Evolutionary conservation across 2,888 invertebrate genomes (phyloP).

Genomic region (Dynastes grantii): DNA sequence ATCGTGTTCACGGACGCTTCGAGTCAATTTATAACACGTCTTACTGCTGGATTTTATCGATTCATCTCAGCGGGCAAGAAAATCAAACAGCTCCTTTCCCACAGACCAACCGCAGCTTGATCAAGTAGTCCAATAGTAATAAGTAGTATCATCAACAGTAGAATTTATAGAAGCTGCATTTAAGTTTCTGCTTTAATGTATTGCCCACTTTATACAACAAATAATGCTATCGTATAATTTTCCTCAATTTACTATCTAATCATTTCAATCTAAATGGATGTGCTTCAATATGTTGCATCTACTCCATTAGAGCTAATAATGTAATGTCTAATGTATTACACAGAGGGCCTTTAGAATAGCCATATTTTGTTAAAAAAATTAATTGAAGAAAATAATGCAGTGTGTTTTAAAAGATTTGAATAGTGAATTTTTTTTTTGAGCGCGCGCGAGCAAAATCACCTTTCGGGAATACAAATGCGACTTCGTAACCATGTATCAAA

Average conservation of each 20-base stretch:
- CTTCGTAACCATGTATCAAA: too few species aligned
- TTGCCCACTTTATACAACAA: background rate
- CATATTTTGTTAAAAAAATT: too few species aligned
- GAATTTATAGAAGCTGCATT: background rate
- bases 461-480: too few species aligned
- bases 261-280: too few species aligned
- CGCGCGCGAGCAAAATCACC: too few species aligned
- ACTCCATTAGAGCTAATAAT: too few species aligned
- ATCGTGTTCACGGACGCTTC: background rate
- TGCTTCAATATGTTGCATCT: too few species aligned
- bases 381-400: too few species aligned
- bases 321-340: too few species aligned
- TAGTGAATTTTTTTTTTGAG: too few species aligned
- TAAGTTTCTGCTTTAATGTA: background rate
- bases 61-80: background rate
- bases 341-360: too few species aligned
- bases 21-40: background rate
- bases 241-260: background rate
- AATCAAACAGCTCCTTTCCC: constrained; percentile 5
- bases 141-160: background rate
- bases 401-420: too few species aligned
- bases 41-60: constrained; percentile 8
- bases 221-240: background rate
- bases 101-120: constrained; percentile 9
- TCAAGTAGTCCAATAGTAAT: constrained; percentile 7